Percentiles rank a stretch among this genome's conserved stretches.
These are phyloP conservation scores for Myotis brandtii DNA, from an alignment of 2,113 vertebrate genomes.

Conservation along the genomic window DNA sequence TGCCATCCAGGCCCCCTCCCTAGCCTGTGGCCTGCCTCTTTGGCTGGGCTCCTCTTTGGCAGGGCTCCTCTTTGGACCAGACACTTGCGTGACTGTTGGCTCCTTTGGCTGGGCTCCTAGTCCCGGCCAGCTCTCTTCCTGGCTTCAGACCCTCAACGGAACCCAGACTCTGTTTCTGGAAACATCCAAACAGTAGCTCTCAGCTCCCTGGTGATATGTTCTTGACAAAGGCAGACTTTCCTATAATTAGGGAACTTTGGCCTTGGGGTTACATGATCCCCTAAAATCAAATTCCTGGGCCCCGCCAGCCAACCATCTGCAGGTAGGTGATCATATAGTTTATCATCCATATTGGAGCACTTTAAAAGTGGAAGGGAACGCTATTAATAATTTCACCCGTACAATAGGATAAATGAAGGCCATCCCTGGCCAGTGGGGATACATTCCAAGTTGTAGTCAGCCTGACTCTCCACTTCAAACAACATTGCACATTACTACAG, in stretches of 20 bases:
- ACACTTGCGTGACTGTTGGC: conserved; percentile 53
- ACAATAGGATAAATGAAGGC: not conserved
- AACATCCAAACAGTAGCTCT: conserved; percentile 58
- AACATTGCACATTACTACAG: not conserved
- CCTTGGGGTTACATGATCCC: not conserved
- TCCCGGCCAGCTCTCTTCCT: conserved; percentile 58
- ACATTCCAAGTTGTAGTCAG: not conserved
- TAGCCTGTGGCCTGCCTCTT: not conserved
- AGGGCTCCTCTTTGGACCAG: conserved; percentile 43
- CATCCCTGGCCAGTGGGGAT: not conserved
- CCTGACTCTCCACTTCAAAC: not conserved
- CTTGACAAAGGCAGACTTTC: conserved; percentile 55
- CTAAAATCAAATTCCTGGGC: not conserved
- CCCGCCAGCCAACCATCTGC: not conserved
- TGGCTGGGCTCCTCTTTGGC: conserved; percentile 9
- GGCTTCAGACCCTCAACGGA: conserved; percentile 46
- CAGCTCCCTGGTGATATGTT: not conserved
- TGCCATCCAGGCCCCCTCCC: not conserved
- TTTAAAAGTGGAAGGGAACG: not conserved
- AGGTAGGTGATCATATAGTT: not conserved
- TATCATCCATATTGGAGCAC: not conserved
- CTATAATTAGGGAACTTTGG: not conserved
- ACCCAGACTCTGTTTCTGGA: conserved; percentile 54
- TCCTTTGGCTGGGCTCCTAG: conserved; percentile 63
- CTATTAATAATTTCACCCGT: not conserved